A percentile compares a stretch with the other conserved stretches of the same genome.
phyloP scores from a whole-genome alignment of 2,113 vertebrate genomes.

The Zosterops japonicus region DNA sequence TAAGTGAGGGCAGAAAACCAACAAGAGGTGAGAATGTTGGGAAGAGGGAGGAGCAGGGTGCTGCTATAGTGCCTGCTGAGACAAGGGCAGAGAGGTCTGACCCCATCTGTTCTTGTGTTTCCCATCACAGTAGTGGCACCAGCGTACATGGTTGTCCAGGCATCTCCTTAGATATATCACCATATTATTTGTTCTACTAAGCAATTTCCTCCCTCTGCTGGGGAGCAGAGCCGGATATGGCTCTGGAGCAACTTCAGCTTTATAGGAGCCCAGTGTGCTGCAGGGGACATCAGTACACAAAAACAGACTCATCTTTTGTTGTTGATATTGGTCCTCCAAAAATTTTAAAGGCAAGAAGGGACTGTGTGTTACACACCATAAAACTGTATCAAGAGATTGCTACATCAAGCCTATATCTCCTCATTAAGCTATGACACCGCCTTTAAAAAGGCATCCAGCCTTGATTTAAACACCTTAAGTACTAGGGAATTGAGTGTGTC shows the following conservation, averaged over 20 bases:
- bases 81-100: not conserved
- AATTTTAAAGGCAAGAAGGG: not conserved
- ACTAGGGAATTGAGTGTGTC: rapidly evolving
- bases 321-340: not conserved
- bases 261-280: not conserved
- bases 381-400: not conserved
- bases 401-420: not conserved
- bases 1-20: not conserved
- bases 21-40: not conserved
- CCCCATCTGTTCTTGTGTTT: not conserved
- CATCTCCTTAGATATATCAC: not conserved
- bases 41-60: not conserved
- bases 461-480: not conserved
- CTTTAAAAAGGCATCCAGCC: not conserved
- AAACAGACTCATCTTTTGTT: not conserved
- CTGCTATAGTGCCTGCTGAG: not conserved
- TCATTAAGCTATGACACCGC: not conserved
- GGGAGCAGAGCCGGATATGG: not conserved
- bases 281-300: not conserved
- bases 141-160: rapidly evolving
- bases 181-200: not conserved
- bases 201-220: not conserved
- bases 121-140: not conserved
- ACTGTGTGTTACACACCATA: not conserved
- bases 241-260: not conserved